Percentiles rank a stretch among this genome's conserved stretches.
phyloP scores from a whole-genome alignment of 30 jellyfish, hydroid and myxozoan genomes.

The Aurelia aurita region DNA sequence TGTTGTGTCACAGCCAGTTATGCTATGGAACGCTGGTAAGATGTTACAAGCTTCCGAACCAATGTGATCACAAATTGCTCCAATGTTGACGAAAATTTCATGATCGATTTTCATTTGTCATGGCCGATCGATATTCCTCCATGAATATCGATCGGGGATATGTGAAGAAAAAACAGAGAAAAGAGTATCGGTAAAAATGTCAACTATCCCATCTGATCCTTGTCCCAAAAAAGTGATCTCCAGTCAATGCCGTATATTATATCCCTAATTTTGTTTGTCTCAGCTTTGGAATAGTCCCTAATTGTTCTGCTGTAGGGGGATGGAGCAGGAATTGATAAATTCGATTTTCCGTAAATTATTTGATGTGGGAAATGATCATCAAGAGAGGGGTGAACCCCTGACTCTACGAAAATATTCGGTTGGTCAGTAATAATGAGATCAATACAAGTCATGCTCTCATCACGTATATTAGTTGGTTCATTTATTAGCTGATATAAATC shows the following conservation, averaged over 20 bases:
- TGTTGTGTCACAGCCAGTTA: too few relatives aligned
- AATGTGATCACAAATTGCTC: slow-evolving; percentile 11
- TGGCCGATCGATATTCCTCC: slow-evolving; percentile 3
- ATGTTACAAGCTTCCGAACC: too few relatives aligned
- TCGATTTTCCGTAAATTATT: slow-evolving; percentile 15
- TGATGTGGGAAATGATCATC: slow-evolving; percentile 46
- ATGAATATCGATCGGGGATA: slow-evolving; percentile 10
- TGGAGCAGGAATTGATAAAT: slow-evolving; percentile 64
- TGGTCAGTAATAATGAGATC: slow-evolving; percentile 48
- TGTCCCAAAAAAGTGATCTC: slow-evolving; percentile 31
- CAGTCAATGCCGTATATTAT: slow-evolving; percentile 15
- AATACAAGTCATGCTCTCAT: too few relatives aligned
- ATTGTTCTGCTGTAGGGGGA: slow-evolving; percentile 57
- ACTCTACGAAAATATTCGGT: slow-evolving; percentile 38
- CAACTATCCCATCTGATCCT: slow-evolving; percentile 46
- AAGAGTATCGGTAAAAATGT: slow-evolving; percentile 29
- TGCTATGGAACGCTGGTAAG: too few relatives aligned
- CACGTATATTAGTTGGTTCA: slow-evolving; percentile 57
- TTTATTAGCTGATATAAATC: slow-evolving; percentile 47
- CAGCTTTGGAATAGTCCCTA: slow-evolving; percentile 52
- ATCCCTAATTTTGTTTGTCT: slow-evolving; percentile 48
- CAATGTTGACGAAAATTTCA: background rate
- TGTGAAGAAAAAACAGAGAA: slow-evolving; percentile 36
- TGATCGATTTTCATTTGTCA: background rate
- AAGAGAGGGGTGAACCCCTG: slow-evolving; percentile 63